Conservation (phyloP, 1,140 invertebrate genomes). For the Hirudo medicinalis region DNA sequence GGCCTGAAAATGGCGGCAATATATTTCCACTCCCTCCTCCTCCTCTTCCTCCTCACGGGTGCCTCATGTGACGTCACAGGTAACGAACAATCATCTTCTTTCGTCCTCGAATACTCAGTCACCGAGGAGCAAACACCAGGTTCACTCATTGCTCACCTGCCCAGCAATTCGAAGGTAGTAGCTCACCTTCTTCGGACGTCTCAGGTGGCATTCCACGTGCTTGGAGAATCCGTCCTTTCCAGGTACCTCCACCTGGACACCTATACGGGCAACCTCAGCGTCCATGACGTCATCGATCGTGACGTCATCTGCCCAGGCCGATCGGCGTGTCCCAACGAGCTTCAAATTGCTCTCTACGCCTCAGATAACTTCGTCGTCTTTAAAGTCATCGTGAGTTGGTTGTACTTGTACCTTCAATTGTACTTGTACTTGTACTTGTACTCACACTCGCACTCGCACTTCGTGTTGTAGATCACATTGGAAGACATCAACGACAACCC, state of each 20-base stretch:
- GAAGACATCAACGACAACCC: slow-evolving; percentile 23
- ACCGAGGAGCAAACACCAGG: neutral
- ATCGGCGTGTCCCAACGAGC: neutral
- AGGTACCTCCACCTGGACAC: neutral
- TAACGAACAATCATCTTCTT: no score
- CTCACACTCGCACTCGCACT: neutral
- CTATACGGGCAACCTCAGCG: slow-evolving; percentile 25
- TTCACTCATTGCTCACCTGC: neutral
- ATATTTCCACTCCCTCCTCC: no score
- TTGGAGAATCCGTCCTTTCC: neutral
- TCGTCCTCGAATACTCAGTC: neutral
- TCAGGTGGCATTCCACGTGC: neutral
- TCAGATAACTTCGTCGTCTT: slow-evolving; percentile 18
- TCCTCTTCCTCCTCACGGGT: no score
- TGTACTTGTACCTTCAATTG: neutral
- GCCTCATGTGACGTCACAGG: no score
- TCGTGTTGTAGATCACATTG: slow-evolving; percentile 1
- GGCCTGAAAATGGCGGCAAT: no score
- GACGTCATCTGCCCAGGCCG: slow-evolving; percentile 19
- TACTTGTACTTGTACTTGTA: neutral
- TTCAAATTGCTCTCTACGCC: slow-evolving; percentile 15
- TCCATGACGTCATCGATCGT: slow-evolving; percentile 17
- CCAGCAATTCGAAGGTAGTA: neutral
- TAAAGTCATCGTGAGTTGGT: slow-evolving; percentile 11
- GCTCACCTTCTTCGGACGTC: neutral